Evolutionary conservation across 2,797 vertebrate species (phyloP).

Genomic region (Hirundo rustica): DNA sequence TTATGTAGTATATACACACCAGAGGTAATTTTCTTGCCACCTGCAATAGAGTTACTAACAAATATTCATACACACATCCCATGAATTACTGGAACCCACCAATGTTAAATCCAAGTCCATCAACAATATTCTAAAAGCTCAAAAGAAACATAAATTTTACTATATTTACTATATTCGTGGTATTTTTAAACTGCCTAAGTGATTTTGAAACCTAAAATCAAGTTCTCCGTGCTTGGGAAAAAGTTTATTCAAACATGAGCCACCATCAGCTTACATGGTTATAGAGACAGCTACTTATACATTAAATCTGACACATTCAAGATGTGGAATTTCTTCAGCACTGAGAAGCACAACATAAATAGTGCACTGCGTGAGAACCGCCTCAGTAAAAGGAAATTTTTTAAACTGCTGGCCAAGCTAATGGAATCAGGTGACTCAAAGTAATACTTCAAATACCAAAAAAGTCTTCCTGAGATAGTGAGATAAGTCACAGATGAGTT

Average conservation of each 20-base stretch:
- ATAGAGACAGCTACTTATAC: not conserved
- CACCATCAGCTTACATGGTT: not conserved
- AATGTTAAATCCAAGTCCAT: not conserved
- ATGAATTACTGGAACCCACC: not conserved
- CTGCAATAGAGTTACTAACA: not conserved
- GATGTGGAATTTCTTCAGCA: not conserved
- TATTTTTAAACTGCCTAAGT: not conserved
- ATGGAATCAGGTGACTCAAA: not conserved
- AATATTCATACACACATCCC: not conserved
- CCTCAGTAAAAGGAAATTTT: not conserved
- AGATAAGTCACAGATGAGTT: not conserved
- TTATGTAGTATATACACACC: not conserved
- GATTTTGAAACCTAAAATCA: not conserved
- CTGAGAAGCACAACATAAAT: not conserved
- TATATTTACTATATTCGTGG: not conserved
- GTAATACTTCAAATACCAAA: constrained; percentile 1
- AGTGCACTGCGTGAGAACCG: not conserved
- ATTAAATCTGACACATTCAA: not conserved
- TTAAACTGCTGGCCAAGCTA: not conserved
- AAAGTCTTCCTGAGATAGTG: not conserved
- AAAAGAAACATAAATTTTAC: not conserved
- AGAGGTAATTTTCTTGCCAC: not conserved
- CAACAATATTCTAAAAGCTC: not conserved
- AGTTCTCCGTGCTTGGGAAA: not conserved
- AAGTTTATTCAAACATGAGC: not conserved